A percentile compares a stretch with the other conserved stretches of the same genome.
These are phyloP conservation scores for Eulemur rubriventer DNA, from an alignment of 2,797 vertebrate species.

Conservation along the genomic window DNA sequence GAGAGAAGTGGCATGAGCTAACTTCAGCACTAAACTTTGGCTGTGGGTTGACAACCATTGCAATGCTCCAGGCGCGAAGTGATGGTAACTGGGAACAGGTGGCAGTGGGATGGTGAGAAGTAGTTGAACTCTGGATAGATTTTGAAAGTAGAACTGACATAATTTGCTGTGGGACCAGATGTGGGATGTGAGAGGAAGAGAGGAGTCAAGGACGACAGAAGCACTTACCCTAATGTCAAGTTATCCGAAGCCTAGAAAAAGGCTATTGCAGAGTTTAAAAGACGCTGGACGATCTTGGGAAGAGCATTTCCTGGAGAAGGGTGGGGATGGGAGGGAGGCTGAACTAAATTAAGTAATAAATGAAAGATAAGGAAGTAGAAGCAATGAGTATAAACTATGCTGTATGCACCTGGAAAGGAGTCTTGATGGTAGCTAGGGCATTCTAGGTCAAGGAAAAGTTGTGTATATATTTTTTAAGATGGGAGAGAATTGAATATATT, in stretches of 20 bases:
- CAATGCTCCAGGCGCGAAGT: background rate
- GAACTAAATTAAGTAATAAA: background rate
- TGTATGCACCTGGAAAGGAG: background rate
- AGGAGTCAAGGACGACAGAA: background rate
- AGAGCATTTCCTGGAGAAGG: background rate
- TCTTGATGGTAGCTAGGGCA: background rate
- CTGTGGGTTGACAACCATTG: background rate
- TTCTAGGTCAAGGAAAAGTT: background rate
- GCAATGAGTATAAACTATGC: background rate
- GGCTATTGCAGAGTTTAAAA: background rate
- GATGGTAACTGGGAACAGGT: background rate
- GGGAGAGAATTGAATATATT: background rate
- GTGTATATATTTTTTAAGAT: background rate
- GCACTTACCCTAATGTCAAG: background rate
- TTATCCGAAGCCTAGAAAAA: background rate
- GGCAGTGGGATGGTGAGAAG: conserved; percentile 16
- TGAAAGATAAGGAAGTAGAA: background rate
- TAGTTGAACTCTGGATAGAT: background rate
- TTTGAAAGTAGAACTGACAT: background rate
- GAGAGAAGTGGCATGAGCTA: background rate
- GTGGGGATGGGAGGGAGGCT: background rate
- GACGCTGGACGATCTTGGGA: background rate
- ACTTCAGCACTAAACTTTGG: background rate
- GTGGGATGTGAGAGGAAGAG: background rate
- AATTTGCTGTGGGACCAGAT: background rate